Evolutionary conservation across 2,113 vertebrate genomes (phyloP), one percentile per base, ranked within the genome.

Genomic region (Syngnathoides biaculeatus): DNA sequence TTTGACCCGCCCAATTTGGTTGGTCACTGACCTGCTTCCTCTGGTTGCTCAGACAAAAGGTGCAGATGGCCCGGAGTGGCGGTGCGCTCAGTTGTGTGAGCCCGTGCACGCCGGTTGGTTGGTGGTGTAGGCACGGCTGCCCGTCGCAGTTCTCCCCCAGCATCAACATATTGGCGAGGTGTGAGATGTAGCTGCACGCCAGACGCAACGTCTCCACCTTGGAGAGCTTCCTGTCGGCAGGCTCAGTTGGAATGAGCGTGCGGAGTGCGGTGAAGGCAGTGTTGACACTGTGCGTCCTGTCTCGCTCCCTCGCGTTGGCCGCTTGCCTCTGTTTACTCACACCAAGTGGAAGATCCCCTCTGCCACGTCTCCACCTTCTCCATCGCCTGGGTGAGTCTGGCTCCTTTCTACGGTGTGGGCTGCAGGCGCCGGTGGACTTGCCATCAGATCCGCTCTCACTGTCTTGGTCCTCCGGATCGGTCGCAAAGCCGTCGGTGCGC

Each of bases 141-240:
- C 87, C 91, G 43, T 89, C 92, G 40, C 81, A 73, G 72, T 90
- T 88, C 67, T 89, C 91, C 53, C 88, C 92, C 57, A 93, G 79
- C 67, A 94, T 84, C 73, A 94, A 87, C 65, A 94, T 92, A 82
- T 96, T 96, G 61, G 93, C 94, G 85, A 95, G 90, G 88, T 96
- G 94, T 0, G 94, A 89, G 88, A 96, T 95, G 89, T 96, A 96
- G 88, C 94, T 95, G 69, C 93, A 88, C 20, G 94, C 94, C 86
- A 96, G 85, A 65, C 94, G 93, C 82, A 96, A 90, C 39, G 94
- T 96, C 91, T 96, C 94, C 39, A 95, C 93, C 90, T 96, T 96
- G 82, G 94, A 96, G 22, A 95, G 92, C 80, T 93, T 93, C 69
- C 95, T 87, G 86, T 95, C 93, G 0, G 89, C 91, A 1, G 95